phyloP scores from a whole-genome alignment of 64 coral and sea anemone genomes.

The Orbicella faveolata region DNA sequence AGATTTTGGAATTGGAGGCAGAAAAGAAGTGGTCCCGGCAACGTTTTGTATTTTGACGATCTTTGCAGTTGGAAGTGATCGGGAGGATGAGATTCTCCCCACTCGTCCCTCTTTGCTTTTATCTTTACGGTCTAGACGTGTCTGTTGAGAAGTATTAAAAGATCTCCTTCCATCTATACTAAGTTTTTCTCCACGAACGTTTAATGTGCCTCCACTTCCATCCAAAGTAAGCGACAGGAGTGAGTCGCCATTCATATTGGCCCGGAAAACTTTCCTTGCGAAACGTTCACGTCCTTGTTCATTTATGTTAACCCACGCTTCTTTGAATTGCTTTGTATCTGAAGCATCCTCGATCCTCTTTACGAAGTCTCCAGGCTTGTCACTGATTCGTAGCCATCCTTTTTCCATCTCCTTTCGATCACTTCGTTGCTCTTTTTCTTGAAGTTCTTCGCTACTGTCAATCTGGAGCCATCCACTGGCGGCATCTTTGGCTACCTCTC shows the following conservation, averaged over 20 bases:
- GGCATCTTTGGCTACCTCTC: not conserved
- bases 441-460: not conserved
- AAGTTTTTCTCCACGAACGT: not conserved
- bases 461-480: not conserved
- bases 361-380: conserved; percentile 23
- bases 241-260: not conserved
- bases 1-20: conserved; percentile 45
- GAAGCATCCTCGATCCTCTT: conserved; percentile 21
- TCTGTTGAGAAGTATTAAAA: not conserved
- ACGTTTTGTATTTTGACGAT: not conserved
- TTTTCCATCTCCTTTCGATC: conserved; percentile 32
- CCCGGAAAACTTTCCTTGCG: conserved; percentile 17
- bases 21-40: conserved; percentile 19
- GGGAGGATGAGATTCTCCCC: not conserved
- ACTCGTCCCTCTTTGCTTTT: not conserved
- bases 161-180: not conserved
- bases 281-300: not conserved
- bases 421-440: not conserved
- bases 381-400: conserved; percentile 37
- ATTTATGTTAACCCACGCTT: conserved; percentile 18
- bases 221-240: not conserved
- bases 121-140: not conserved
- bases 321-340: conserved; percentile 14
- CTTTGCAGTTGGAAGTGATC: not conserved
- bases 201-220: not conserved